These are phyloP conservation scores for Rhinogobius similis DNA, from an alignment of 2,113 vertebrate genomes.

Conservation along the genomic window DNA sequence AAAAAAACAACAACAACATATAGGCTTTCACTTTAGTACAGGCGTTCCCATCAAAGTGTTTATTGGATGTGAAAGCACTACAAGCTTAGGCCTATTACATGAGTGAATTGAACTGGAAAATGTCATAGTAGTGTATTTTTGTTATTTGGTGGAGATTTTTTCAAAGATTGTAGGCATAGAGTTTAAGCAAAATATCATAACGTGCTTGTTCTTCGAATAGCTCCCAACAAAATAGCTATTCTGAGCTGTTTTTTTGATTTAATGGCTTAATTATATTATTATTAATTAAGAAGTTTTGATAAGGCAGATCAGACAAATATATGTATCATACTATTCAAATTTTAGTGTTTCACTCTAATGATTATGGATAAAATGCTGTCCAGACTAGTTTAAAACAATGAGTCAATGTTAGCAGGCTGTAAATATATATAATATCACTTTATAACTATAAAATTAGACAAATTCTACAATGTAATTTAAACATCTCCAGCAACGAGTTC, in stretches of 20 bases:
- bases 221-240: neutral
- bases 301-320: neutral
- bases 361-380: neutral
- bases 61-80: neutral
- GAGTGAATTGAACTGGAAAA: neutral
- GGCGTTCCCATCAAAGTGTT: neutral
- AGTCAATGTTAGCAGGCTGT: neutral
- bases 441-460: too few relatives aligned
- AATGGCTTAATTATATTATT: too few relatives aligned
- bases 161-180: neutral
- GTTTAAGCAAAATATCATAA: neutral
- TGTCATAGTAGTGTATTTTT: slow-evolving; percentile 11
- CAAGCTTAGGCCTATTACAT: neutral
- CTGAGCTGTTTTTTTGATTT: neutral
- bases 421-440: too few relatives aligned
- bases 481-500: too few relatives aligned
- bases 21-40: neutral
- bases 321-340: neutral
- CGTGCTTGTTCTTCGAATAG: neutral
- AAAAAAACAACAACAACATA: neutral
- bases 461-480: too few relatives aligned
- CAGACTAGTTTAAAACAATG: neutral
- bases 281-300: neutral
- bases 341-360: neutral
- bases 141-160: slow-evolving; percentile 16